A percentile compares a stretch with the other conserved stretches of the same genome.
Conservation (phyloP, 2,113 vertebrate species). For the Lampris megalopsis region DNA sequence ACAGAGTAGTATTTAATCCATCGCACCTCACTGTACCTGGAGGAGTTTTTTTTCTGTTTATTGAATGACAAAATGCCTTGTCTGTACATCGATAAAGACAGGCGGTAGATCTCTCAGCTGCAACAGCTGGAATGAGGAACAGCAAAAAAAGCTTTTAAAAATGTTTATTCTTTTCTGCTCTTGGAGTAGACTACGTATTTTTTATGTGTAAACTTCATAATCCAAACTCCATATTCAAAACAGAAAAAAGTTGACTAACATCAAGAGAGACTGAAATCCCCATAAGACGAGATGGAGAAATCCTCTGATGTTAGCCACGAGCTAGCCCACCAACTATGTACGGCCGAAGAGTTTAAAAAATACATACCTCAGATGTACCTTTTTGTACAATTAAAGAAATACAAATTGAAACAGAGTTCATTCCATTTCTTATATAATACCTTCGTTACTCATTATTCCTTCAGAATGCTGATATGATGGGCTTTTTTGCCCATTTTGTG, state of each 20-base stretch:
- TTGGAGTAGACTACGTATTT: conserved; percentile 48
- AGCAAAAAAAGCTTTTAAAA: conserved; percentile 54
- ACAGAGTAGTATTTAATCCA: no score
- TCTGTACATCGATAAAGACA: no score
- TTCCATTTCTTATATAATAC: not conserved
- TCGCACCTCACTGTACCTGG: no score
- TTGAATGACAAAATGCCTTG: no score
- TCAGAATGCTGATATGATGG: conserved; percentile 17
- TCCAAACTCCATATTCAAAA: conserved; percentile 32
- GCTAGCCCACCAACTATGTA: conserved; percentile 3
- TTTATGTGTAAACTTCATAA: conserved; percentile 55
- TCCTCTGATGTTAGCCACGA: conserved; percentile 16
- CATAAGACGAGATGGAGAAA: conserved; percentile 23
- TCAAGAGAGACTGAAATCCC: conserved; percentile 36
- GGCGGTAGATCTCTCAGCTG: not conserved
- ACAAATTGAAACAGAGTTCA: conserved; percentile 1
- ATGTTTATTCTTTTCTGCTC: conserved; percentile 69
- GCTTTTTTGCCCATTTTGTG: not conserved
- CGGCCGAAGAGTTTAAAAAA: conserved; percentile 41
- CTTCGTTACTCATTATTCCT: not conserved
- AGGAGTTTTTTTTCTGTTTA: no score
- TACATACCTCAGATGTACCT: conserved; percentile 34
- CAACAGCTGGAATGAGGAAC: not conserved
- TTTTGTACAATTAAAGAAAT: conserved; percentile 7
- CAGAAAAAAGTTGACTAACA: conserved; percentile 23